Evolutionary conservation across 2,113 vertebrate species (phyloP).

Genomic region (Dipodomys spectabilis): DNA sequence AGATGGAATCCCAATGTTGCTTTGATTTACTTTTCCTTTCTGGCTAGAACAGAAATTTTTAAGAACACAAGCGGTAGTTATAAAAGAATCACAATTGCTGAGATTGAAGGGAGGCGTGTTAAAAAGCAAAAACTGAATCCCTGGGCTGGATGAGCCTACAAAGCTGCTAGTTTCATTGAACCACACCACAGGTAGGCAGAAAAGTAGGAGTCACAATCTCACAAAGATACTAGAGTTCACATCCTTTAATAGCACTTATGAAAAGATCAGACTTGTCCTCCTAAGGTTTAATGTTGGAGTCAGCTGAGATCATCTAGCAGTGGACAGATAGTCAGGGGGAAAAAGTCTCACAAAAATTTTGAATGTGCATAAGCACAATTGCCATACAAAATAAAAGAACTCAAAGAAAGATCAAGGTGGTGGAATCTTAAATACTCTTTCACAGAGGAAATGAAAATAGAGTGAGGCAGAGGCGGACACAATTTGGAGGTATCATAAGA

Average conservation of each 20-base stretch:
- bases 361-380: neutral
- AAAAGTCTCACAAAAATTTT: neutral
- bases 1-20: too few relatives aligned
- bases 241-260: rapidly evolving
- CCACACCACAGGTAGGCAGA: neutral
- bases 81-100: too few relatives aligned
- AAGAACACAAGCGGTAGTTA: too few relatives aligned
- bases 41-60: too few relatives aligned
- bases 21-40: too few relatives aligned
- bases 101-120: neutral
- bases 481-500: neutral
- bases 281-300: neutral
- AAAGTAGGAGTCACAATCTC: neutral
- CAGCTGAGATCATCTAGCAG: neutral
- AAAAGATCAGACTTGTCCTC: neutral
- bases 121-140: neutral
- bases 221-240: neutral
- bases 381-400: neutral
- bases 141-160: neutral
- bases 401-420: neutral
- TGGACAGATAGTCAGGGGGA: neutral
- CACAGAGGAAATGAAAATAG: neutral
- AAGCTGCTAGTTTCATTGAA: neutral
- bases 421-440: neutral
- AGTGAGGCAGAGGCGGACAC: rapidly evolving